Evolutionary conservation across 2,888 invertebrate species (phyloP).

Genomic region (Ferrisia virgata): DNA sequence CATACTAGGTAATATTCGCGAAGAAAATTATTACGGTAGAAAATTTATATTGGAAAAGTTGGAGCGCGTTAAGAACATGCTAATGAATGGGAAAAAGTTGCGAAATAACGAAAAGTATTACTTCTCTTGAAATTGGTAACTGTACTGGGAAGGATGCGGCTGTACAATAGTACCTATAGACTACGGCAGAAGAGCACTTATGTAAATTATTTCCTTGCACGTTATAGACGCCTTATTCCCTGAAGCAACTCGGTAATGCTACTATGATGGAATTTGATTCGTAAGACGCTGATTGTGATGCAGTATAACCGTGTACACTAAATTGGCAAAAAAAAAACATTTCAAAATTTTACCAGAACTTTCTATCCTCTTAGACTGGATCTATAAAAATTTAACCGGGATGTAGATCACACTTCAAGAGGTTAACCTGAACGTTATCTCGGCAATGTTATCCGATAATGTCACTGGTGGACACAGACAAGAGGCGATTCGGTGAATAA

Average conservation of each 20-base stretch:
- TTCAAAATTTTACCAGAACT: too few relatives aligned
- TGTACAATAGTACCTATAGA: not conserved
- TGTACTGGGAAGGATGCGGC: not conserved
- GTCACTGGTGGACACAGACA: too few relatives aligned
- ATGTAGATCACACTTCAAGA: too few relatives aligned
- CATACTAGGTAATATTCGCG: not conserved
- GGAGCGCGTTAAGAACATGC: constrained; percentile 14
- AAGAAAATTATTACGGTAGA: not conserved
- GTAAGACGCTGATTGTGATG: too few relatives aligned
- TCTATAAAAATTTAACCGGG: too few relatives aligned
- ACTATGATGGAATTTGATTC: not conserved
- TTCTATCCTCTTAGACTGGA: too few relatives aligned
- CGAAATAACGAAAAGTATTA: not conserved
- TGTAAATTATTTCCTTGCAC: not conserved
- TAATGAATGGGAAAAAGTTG: constrained; percentile 14
- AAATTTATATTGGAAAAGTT: constrained; percentile 17
- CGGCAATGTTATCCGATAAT: too few relatives aligned
- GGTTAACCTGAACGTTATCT: too few relatives aligned
- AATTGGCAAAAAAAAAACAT: too few relatives aligned
- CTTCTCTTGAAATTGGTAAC: not conserved
- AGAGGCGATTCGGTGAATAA: too few relatives aligned
- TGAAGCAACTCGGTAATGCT: not conserved
- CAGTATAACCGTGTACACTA: too few relatives aligned
- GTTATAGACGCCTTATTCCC: not conserved
- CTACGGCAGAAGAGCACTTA: not conserved